These are phyloP conservation scores for Agrochola lychnidis DNA, from an alignment of 2,888 invertebrate species.

Conservation along the genomic window DNA sequence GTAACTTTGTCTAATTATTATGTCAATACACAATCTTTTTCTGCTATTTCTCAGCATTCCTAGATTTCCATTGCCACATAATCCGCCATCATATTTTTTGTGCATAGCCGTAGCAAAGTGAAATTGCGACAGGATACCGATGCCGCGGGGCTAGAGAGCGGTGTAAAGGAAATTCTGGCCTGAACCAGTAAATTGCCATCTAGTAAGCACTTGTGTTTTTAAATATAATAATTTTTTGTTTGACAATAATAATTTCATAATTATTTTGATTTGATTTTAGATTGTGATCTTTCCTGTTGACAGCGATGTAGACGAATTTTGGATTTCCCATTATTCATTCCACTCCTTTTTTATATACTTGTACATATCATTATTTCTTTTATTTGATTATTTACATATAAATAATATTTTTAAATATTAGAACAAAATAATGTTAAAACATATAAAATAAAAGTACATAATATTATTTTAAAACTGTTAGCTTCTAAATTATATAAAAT, in stretches of 20 bases:
- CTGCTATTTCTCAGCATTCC: constrained; percentile 19
- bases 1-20: not conserved
- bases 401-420: too few species aligned
- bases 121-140: constrained; percentile 45
- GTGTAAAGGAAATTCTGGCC: constrained; percentile 7
- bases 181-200: not conserved
- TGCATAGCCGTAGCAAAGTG: constrained; percentile 13
- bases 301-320: not conserved
- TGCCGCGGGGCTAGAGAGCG: constrained; percentile 35
- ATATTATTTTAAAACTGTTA: not conserved
- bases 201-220: not conserved
- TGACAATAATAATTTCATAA: too few species aligned
- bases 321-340: not conserved
- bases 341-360: not conserved
- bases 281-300: not conserved
- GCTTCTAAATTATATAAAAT: not conserved
- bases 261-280: too few species aligned
- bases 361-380: too few species aligned
- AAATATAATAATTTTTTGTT: not conserved
- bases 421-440: too few species aligned
- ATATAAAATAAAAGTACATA: too few species aligned
- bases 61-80: constrained; percentile 33
- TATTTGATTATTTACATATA: too few species aligned
- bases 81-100: constrained; percentile 25
- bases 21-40: constrained; percentile 8